Base-by-base conservation (phyloP, 2,888 invertebrate species). In the Archips crataeganus region DNA sequence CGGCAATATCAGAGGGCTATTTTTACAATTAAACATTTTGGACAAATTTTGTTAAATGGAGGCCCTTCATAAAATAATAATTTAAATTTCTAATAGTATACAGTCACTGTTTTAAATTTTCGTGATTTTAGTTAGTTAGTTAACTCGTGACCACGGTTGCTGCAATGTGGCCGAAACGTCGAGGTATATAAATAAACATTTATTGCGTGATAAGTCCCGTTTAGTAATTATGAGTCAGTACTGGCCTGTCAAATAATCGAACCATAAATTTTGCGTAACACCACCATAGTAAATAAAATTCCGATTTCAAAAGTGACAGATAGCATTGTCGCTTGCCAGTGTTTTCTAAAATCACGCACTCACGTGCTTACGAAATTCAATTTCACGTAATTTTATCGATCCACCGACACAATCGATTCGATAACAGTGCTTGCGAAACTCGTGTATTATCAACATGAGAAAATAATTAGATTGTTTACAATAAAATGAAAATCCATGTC, bases 401-500 rank as follows among this genome's bases (percentile, higher is more conserved):
- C 80, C 82, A 78, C 82, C 81, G 81, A 79, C 82, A 84, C 80
- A 84, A 85, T 84, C 83, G 79, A 82, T 77, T 83, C 80, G 84
- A 86, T 87, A 86, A 85, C 76, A 57, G 61, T 15, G 68, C 63
- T 91, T 91, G 82, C 85, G 87, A 89, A 90, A 91, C 65, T 60
- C 63, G 23, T 67, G 66, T 84, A 75, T 77, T 76, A 76, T 77
- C 79, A 79, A 78, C 82, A 77, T 80, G 78, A 76, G 76, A 79
- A 81, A 82, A 78, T 76, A 82, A 83, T 79, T 82, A 80, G 79
- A 82, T 82, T 82, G 82, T 84, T 79, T 81, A 70, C 51, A 51
- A 70, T 70, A 84, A 81, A 75, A 75, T 86, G 83, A 81, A 82
- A 85, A 89, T 87, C 80, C 85, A 84, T 91, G 91, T 90, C 91